These are phyloP conservation scores for Corythoichthys intestinalis DNA, from an alignment of 2,113 vertebrate genomes.

Conservation along the genomic window DNA sequence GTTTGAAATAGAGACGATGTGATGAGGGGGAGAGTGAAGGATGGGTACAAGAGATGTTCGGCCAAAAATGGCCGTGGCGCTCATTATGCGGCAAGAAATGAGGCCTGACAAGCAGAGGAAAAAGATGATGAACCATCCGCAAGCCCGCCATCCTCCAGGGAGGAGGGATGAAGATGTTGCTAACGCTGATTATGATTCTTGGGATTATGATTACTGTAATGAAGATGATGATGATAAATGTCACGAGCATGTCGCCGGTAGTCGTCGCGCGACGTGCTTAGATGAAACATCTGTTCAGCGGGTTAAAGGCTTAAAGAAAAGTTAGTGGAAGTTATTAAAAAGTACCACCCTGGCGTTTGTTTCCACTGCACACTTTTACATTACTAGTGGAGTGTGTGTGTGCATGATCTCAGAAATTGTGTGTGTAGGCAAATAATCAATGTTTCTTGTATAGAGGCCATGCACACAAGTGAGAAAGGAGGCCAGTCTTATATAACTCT, in stretches of 20 bases:
- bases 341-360: not conserved
- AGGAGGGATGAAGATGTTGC: slow-evolving; percentile 36
- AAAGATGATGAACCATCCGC: slow-evolving; percentile 36
- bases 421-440: not conserved
- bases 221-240: slow-evolving; percentile 42
- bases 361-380: not conserved
- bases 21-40: slow-evolving; percentile 59
- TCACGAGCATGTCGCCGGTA: slow-evolving; percentile 36
- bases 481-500: too few species aligned
- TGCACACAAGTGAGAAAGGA: too few species aligned
- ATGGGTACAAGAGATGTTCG: slow-evolving; percentile 60
- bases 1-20: slow-evolving; percentile 45
- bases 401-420: not conserved
- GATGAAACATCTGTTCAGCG: not conserved
- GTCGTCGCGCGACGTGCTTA: slow-evolving; percentile 16
- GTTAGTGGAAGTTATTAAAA: not conserved
- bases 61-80: slow-evolving; percentile 58
- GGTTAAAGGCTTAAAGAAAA: not conserved
- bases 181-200: slow-evolving; percentile 43
- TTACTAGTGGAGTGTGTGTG: not conserved
- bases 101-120: slow-evolving; percentile 36
- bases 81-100: slow-evolving; percentile 60
- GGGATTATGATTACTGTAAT: slow-evolving; percentile 51
- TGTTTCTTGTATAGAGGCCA: not conserved
- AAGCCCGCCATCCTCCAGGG: slow-evolving; percentile 4